A percentile compares a stretch with the other conserved stretches of the same genome.
Evolutionary conservation across 2,888 invertebrate genomes (phyloP).

Genomic region (Noctua janthina): DNA sequence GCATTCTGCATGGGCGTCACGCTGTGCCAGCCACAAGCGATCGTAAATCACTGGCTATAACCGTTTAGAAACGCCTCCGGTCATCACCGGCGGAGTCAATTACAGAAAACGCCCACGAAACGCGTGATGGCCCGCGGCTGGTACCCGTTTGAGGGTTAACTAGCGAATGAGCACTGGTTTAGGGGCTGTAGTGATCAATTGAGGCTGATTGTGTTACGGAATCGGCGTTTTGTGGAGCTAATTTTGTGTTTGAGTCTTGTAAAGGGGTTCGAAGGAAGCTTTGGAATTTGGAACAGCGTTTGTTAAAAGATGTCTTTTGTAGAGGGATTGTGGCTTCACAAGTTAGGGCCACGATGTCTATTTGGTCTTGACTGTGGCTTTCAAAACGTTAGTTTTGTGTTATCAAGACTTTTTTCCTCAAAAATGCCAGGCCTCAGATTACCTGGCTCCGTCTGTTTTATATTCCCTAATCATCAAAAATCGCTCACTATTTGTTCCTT

Average conservation of each 20-base stretch:
- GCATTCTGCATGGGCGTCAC: conserved; percentile 66
- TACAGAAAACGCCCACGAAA: conserved; percentile 65
- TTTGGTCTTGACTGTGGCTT: not conserved
- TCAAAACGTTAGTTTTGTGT: not conserved
- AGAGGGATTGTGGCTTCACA: not conserved
- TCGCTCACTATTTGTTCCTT: no score
- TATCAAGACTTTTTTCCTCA: not conserved
- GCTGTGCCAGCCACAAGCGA: conserved; percentile 67
- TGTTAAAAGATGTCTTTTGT: not conserved
- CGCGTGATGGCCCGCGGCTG: conserved; percentile 63
- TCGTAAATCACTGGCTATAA: conserved; percentile 72
- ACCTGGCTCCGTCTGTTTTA: not conserved
- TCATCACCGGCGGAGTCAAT: conserved; percentile 66
- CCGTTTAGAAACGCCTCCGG: conserved; percentile 70
- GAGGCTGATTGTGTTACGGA: conserved; percentile 48
- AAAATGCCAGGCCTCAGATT: not conserved
- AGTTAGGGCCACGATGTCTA: not conserved
- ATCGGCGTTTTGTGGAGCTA: conserved; percentile 37
- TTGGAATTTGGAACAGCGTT: not conserved
- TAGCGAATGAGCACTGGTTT: conserved; percentile 37
- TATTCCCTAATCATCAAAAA: not conserved
- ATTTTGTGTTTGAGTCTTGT: conserved; percentile 26
- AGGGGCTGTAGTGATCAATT: conserved; percentile 52
- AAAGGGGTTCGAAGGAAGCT: conserved; percentile 1
- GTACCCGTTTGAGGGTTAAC: conserved; percentile 49